Evolutionary conservation across 2,113 vertebrate species (phyloP).

Genomic region (Junco hyemalis): DNA sequence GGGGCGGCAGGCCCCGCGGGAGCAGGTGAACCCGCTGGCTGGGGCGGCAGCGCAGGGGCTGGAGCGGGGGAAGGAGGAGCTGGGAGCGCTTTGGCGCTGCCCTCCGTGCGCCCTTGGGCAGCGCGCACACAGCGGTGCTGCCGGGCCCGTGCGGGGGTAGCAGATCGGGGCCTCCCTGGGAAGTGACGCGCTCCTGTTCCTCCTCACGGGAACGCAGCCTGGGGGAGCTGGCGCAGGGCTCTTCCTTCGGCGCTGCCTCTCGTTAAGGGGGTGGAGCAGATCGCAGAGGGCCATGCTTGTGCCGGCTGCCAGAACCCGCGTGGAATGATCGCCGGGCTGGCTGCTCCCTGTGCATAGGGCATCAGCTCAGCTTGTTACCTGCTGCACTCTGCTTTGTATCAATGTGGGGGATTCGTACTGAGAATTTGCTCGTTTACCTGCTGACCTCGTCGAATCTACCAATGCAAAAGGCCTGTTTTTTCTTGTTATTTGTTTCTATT

Average conservation of each 20-base stretch:
- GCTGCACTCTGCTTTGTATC: rapidly evolving
- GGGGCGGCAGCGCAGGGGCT: background rate
- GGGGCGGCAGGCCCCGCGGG: background rate
- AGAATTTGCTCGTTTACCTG: background rate
- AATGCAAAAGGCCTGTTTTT: background rate
- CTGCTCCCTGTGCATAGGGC: rapidly evolving
- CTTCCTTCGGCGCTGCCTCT: rapidly evolving
- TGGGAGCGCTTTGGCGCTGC: rapidly evolving
- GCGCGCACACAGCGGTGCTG: rapidly evolving
- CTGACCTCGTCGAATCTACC: background rate
- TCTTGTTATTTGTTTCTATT: background rate
- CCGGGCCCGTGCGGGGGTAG: rapidly evolving
- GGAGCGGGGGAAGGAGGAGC: background rate
- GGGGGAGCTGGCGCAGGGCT: rapidly evolving
- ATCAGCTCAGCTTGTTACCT: background rate
- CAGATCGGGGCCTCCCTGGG: background rate
- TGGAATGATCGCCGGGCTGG: background rate
- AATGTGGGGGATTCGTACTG: rapidly evolving
- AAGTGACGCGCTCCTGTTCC: background rate
- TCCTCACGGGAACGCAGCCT: rapidly evolving
- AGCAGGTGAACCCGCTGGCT: background rate
- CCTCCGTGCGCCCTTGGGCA: rapidly evolving
- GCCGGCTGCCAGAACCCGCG: background rate
- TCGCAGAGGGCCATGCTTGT: rapidly evolving
- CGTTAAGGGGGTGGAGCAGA: background rate